Evolutionary conservation across 2,113 vertebrate genomes (phyloP), one percentile per base, ranked within the genome.

Genomic region (Lycocorax pyrrhopterus): DNA sequence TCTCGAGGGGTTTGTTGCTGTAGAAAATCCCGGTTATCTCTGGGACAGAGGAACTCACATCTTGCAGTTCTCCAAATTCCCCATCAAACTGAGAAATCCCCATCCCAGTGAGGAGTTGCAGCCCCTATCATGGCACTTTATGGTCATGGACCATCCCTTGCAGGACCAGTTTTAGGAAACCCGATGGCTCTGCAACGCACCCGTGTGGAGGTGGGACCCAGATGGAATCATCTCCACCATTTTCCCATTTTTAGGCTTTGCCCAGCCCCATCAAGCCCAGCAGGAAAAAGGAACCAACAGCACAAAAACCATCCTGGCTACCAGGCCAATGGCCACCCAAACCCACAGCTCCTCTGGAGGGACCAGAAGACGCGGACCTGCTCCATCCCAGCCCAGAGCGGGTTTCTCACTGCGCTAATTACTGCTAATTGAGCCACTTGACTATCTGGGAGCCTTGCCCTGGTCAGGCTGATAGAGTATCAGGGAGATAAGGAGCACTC

Each of bases 371-470:
- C 29, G 6, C 1, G 0, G 41, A 67, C 30, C 44, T 37, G 46
- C 37, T 83, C 22, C 59, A 29, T 12, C 59, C 67, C 51, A 29
- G 22, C 2, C 1, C 41, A 22, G 44, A 30, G 59, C 0, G 0
- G 12, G 19, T 9, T 67, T 44, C 53, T 44, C 46, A 15, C 39
- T 18, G 3, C 5, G 10, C 17, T 94, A 93, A 95, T 96, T 89
- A 59, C 30, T 21, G 51, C 89, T 96, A 96, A 95, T 96, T 93
- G 64, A 89, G 83, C 47, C 92, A 56, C 94, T 96, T 92, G 13
- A 7, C 53, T 85, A 29, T 90, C 78, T 80, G 30, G 0, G 83
- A 88, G 60, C 84, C 41, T 39, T 90, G 68, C 33, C 67, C 55
- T 30, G 69, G 49, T 9, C 27, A 16, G 51, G 33, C 53, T 71